These are phyloP conservation scores for Nasonia oneida DNA, from an alignment of 2,888 invertebrate species.

Conservation along the genomic window DNA sequence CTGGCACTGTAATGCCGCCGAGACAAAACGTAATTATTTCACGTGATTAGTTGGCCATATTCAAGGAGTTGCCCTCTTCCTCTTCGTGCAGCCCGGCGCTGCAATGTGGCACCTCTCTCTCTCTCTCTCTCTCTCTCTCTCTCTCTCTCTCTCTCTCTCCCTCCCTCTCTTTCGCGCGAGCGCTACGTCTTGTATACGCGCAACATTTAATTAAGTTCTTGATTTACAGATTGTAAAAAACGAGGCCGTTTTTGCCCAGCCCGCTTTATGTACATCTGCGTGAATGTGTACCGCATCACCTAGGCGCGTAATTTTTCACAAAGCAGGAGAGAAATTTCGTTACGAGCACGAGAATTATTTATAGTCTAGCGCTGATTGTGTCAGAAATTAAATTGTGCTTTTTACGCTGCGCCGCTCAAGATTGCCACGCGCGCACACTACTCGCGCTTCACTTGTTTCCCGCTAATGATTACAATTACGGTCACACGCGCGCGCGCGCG, in stretches of 20 bases:
- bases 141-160: too few relatives aligned
- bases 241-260: slow-evolving; percentile 22
- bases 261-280: background rate
- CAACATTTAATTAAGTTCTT: slow-evolving; percentile 59
- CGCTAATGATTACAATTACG: slow-evolving; percentile 50
- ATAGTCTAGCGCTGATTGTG: slow-evolving; percentile 20
- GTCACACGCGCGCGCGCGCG: background rate
- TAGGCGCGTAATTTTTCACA: slow-evolving; percentile 22
- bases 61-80: slow-evolving; percentile 39
- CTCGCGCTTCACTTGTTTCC: slow-evolving; percentile 10
- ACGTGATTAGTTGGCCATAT: slow-evolving; percentile 73
- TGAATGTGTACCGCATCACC: background rate
- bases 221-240: slow-evolving; percentile 49
- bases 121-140: background rate
- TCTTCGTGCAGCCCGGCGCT: background rate
- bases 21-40: slow-evolving; percentile 78
- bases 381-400: slow-evolving; percentile 47
- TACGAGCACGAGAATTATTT: slow-evolving; percentile 16
- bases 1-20: slow-evolving; percentile 66
- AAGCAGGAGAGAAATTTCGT: slow-evolving; percentile 21
- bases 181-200: background rate
- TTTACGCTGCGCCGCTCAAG: slow-evolving; percentile 23
- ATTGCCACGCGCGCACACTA: background rate
- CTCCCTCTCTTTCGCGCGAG: background rate
- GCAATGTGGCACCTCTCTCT: background rate